Evolutionary conservation across 2,113 vertebrate species (phyloP).

Genomic region (Lates calcarifer): DNA sequence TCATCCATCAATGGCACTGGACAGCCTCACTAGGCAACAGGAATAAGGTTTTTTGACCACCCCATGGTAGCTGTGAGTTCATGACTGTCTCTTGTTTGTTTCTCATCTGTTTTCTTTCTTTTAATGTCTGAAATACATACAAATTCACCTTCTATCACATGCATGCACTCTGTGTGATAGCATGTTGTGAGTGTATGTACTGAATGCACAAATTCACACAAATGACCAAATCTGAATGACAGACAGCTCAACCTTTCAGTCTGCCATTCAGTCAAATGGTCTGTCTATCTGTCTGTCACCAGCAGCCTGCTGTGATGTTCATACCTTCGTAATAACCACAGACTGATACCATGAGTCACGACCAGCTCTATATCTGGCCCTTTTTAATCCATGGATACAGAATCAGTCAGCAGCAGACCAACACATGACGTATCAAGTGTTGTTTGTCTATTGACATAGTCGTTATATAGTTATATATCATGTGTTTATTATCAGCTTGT

Average conservation of each 20-base stretch:
- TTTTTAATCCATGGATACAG: conserved; percentile 43
- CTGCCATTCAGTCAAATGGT: conserved; percentile 15
- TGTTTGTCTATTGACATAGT: not conserved
- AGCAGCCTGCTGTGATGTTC: conserved; percentile 24
- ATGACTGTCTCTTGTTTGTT: conserved; percentile 12
- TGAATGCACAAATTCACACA: not conserved
- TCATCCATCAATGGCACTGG: conserved; percentile 57
- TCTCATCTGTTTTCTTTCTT: not conserved
- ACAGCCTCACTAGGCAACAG: conserved; percentile 3
- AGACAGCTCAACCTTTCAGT: not conserved
- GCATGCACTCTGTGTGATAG: not conserved
- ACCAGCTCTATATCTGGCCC: conserved; percentile 44
- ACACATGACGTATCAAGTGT: not conserved
- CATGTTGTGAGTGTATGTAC: not conserved
- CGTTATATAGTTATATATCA: not conserved
- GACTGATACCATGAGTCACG: not conserved
- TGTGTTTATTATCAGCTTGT: not conserved
- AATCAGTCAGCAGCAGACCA: conserved; percentile 29
- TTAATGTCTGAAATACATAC: no score
- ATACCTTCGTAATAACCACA: conserved; percentile 41
- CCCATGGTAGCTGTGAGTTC: not conserved
- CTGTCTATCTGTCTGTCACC: conserved; percentile 31
- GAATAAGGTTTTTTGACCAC: conserved; percentile 23
- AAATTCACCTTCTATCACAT: not conserved
- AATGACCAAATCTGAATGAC: not conserved